These are phyloP conservation scores for Centropus unirufus DNA, from an alignment of 2,113 vertebrate species.

Conservation along the genomic window DNA sequence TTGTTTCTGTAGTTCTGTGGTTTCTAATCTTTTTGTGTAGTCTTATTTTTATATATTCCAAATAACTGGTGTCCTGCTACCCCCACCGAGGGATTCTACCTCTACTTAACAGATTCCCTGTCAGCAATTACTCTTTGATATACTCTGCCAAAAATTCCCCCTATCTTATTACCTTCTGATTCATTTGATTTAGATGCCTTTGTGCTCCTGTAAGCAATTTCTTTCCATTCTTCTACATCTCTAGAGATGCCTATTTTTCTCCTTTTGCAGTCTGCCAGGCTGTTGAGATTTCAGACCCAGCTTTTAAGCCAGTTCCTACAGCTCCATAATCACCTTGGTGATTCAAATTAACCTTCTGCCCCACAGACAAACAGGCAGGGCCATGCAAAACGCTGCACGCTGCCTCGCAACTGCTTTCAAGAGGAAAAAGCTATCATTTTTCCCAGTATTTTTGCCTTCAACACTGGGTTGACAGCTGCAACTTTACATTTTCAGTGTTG, in stretches of 20 bases:
- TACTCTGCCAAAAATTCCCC: background rate
- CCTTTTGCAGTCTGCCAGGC: background rate
- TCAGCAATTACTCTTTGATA: background rate
- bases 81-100: background rate
- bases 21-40: background rate
- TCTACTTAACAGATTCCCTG: background rate
- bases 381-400: fast-evolving
- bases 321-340: slow-evolving; percentile 20
- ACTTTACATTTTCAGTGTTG: background rate
- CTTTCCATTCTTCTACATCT: background rate
- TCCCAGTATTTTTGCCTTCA: background rate
- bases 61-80: background rate
- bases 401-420: background rate
- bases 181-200: slow-evolving; percentile 17
- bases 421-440: fast-evolving
- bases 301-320: slow-evolving; percentile 6
- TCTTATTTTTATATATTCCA: background rate
- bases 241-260: background rate
- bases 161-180: slow-evolving; percentile 6
- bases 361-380: background rate
- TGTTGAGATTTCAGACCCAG: slow-evolving; percentile 16
- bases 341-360: slow-evolving; percentile 9
- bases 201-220: slow-evolving; percentile 30
- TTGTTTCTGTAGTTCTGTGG: background rate
- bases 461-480: background rate